Evolutionary conservation across 2,113 vertebrate species (phyloP), one percentile per base, ranked within the genome.

Genomic region (Coptodon rendalli): DNA sequence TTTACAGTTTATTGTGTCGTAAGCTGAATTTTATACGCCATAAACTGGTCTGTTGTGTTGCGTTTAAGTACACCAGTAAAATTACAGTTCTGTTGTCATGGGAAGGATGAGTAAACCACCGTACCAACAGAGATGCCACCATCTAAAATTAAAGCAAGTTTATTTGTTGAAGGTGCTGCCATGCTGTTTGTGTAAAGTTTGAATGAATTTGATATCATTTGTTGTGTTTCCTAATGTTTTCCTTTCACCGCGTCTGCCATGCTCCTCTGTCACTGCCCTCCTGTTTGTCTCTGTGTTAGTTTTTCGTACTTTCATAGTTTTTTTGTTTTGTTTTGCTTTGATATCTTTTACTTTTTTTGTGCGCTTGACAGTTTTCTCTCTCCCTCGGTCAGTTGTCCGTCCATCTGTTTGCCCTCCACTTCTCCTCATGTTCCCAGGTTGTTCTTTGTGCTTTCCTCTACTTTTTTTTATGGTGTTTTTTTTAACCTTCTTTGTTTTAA

Each of bases 241-340:
- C 43, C 40, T 76, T 76, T 50, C 16, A 11, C 16, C 2, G 3
- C 0, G 71, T 8, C 0, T 0, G 2, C 43, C 43, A 5, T 31
- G 71, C 43, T 48, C 40, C 27, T 31, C 27, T 9, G 45, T n/a
- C 27, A 5, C 16, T 52, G 27, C 45, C 27, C 73, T 7, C 24
- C 24, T 17, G 24, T 73, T 73, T 73, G n/a, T 45, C 68, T 48
- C 6, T 0, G 43, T 31, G 24, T 78, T 52, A 2, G 9, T 31
- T 78, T 78, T 50, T 50, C 0, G 4, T 31, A 7, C 17, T 78
- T 5, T 27, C 19, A 66, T 66, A 3, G 4, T 3, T 48, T 16
- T 2, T 17, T 10, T 43, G 0, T 45, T 40, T 8, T 38, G 4
- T 71, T 73, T 45, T 45, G 12, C 22, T 45, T 45, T 48, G 71